Base-by-base conservation (phyloP, 2,888 invertebrate species). In the Yponomeuta cagnagella region DNA sequence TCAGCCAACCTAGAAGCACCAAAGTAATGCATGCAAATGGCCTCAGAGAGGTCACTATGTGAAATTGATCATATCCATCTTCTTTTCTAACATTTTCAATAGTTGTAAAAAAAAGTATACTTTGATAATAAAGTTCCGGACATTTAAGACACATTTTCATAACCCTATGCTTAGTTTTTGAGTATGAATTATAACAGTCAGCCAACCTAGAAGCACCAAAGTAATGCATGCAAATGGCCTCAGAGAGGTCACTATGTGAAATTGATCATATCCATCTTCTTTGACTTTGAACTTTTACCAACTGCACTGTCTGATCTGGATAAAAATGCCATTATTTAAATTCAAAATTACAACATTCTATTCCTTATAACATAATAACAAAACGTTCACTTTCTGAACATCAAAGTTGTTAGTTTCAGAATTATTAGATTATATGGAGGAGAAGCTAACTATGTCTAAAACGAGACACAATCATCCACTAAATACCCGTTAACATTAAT, bases 271-370 rank as follows among this genome's bases (percentile, higher is more conserved):
- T 58, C 52, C 12, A 58, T 58, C 52, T 58, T 58, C 52, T 58
- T 58, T 58, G 52, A 58, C 52, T 58, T 58, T 58, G 52, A 58
- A 58, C 52, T 58, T 58, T 58, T 58, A 58, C 52, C 52, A 58
- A 15, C 52, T 15, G 8, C 52, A 15, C 52, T 58, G 52, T 58
- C 52, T 4, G 15, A 15, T 15, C 52, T 58, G 52, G 52, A 58
- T 58, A 58, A 15, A 4, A 15, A 15, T 58, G 52, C 5, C 15
- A 58, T 58, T 58, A 58, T 12, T 58, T 58, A 58, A 15, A 58
- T 43, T 43, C 8, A 8, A 8, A 15, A 58, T 43, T 43, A 3
- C 1, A 43, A 43, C 6, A 43, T 8, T 43, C 1, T 43, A 4
- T 37, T 37, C 37, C 5, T 37, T 37, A 37, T 37, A 37, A 37